These are phyloP conservation scores for Tetragnatha montana DNA, from an alignment of 2,888 invertebrate species.

Conservation along the genomic window DNA sequence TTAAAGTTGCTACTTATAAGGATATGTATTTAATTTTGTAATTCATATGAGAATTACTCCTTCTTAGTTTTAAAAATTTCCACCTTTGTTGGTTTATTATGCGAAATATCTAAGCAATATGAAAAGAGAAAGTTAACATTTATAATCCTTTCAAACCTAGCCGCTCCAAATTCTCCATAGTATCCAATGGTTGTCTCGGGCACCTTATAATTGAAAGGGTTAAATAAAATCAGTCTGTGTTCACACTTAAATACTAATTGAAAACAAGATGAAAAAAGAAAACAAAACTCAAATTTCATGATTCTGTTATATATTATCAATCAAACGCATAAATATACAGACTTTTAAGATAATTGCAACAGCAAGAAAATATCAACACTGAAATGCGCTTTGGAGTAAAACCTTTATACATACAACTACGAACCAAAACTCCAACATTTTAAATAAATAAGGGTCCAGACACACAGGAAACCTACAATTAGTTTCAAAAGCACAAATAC, in stretches of 20 bases:
- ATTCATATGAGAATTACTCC: too few relatives aligned
- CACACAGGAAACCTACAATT: background rate
- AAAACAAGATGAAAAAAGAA: background rate
- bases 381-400: conserved; percentile 22
- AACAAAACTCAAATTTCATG: conserved; percentile 2
- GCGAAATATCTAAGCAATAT: too few relatives aligned
- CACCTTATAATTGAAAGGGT: too few relatives aligned
- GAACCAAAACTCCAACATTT: background rate
- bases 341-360: conserved; percentile 48
- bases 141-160: too few relatives aligned
- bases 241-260: background rate
- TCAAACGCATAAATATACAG: conserved; percentile 55
- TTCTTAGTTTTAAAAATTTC: too few relatives aligned
- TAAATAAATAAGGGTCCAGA: conserved; percentile 31
- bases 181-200: too few relatives aligned
- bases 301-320: conserved; percentile 41
- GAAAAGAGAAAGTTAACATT: too few relatives aligned
- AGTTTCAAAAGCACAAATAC: background rate
- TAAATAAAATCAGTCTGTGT: too few relatives aligned
- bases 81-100: too few relatives aligned
- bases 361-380: conserved; percentile 48
- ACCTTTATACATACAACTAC: conserved; percentile 4
- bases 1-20: too few relatives aligned
- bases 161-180: too few relatives aligned
- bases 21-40: too few relatives aligned